phyloP scores from a whole-genome alignment of 2,797 vertebrate species.

The Manis pentadactyla region DNA sequence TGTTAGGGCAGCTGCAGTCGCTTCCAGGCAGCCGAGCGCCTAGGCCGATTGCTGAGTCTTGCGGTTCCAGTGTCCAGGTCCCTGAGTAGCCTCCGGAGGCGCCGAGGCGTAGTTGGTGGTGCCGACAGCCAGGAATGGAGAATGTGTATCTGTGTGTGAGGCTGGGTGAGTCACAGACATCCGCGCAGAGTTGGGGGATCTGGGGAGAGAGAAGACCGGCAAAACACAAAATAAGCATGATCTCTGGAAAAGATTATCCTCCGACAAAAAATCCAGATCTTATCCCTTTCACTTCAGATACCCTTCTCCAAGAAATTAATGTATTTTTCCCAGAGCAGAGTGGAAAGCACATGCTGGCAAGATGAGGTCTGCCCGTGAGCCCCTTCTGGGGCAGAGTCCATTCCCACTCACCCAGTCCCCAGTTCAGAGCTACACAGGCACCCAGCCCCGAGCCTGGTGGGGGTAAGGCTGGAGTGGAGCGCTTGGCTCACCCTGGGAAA shows the following conservation, averaged over 20 bases:
- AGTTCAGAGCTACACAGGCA: neutral
- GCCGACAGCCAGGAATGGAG: slow-evolving; percentile 25
- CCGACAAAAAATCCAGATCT: slow-evolving; percentile 41
- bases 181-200: neutral
- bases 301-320: slow-evolving; percentile 27
- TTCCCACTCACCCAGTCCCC: neutral
- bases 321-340: neutral
- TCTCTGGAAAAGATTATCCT: neutral
- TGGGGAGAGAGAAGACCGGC: neutral
- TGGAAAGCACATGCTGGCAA: slow-evolving; percentile 48
- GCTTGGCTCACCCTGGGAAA: neutral
- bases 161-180: slow-evolving; percentile 43
- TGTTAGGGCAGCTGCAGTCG: neutral
- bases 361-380: slow-evolving; percentile 30
- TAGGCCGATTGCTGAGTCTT: neutral
- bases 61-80: slow-evolving; percentile 29
- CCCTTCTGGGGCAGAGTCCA: neutral
- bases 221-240: slow-evolving; percentile 46
- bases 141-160: slow-evolving; percentile 21
- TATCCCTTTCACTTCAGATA: neutral
- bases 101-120: neutral
- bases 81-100: slow-evolving; percentile 29
- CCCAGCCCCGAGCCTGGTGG: neutral
- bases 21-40: slow-evolving; percentile 23
- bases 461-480: neutral